Evolutionary conservation across 2,888 invertebrate species (phyloP).

Genomic region (Nysson spinosus): DNA sequence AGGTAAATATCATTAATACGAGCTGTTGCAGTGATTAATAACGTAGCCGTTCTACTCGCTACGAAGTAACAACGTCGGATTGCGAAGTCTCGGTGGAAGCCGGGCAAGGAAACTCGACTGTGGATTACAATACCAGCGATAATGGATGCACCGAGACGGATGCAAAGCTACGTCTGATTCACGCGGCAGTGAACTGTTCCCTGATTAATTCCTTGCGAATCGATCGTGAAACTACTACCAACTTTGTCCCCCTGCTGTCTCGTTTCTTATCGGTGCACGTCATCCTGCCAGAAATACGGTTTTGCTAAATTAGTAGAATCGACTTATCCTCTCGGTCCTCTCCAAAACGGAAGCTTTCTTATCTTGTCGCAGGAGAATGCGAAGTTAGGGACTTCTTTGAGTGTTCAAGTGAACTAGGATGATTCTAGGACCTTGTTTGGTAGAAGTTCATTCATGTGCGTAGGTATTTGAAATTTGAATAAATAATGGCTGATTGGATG

Average conservation of each 20-base stretch:
- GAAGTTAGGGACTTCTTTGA: too few species aligned
- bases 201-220: constrained; percentile 50
- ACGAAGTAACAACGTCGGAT: background rate
- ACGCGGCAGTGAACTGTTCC: constrained; percentile 33
- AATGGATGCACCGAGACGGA: constrained; percentile 44
- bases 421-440: too few species aligned
- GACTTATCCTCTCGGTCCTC: too few species aligned
- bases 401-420: too few species aligned
- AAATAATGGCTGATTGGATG: too few species aligned
- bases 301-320: background rate
- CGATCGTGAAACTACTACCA: constrained; percentile 29
- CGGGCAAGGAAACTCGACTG: constrained; percentile 22
- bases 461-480: too few species aligned
- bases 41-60: background rate
- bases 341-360: too few species aligned
- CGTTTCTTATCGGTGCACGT: background rate
- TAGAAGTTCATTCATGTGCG: too few species aligned
- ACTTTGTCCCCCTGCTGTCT: constrained; percentile 10
- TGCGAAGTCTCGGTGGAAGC: constrained; percentile 15
- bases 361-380: too few species aligned
- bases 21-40: background rate
- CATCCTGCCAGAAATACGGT: background rate
- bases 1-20: too few species aligned
- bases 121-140: constrained; percentile 35
- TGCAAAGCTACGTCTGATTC: constrained; percentile 27